Conservation (phyloP, 2,797 vertebrate species). For the Lepilemur septentrionalis region DNA sequence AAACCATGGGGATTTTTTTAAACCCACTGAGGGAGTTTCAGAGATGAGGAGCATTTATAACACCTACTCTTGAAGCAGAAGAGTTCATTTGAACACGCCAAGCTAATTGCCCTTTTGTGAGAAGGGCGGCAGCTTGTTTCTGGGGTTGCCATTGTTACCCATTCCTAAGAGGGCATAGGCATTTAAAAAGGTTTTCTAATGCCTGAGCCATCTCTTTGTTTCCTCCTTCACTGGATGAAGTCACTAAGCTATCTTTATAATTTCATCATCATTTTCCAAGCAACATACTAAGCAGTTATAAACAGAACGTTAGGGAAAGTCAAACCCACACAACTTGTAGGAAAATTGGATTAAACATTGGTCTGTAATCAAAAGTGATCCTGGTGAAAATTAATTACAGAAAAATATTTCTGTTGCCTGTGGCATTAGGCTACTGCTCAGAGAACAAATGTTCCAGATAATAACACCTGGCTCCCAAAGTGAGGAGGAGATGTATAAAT, state of each 20-base stretch:
- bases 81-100: not conserved
- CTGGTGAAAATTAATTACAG: slow-evolving; percentile 15
- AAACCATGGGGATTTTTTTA: not conserved
- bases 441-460: slow-evolving; percentile 3
- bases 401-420: not conserved
- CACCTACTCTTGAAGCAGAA: not conserved
- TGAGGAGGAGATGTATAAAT: not conserved
- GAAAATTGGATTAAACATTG: not conserved
- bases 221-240: not conserved
- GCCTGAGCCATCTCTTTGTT: not conserved
- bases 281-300: not conserved
- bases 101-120: not conserved
- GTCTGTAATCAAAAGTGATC: not conserved
- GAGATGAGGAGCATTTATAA: not conserved
- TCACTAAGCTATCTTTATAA: slow-evolving; percentile 41
- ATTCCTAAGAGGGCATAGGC: not conserved
- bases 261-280: slow-evolving; percentile 36
- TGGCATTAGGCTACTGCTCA: not conserved
- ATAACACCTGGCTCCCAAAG: not conserved
- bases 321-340: not conserved
- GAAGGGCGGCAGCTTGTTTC: not conserved
- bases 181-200: slow-evolving; percentile 30
- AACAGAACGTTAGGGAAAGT: slow-evolving; percentile 17
- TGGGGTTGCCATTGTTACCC: not conserved
- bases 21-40: not conserved